phyloP scores from a whole-genome alignment of 2,113 vertebrate genomes.

The Nesoenas mayeri region DNA sequence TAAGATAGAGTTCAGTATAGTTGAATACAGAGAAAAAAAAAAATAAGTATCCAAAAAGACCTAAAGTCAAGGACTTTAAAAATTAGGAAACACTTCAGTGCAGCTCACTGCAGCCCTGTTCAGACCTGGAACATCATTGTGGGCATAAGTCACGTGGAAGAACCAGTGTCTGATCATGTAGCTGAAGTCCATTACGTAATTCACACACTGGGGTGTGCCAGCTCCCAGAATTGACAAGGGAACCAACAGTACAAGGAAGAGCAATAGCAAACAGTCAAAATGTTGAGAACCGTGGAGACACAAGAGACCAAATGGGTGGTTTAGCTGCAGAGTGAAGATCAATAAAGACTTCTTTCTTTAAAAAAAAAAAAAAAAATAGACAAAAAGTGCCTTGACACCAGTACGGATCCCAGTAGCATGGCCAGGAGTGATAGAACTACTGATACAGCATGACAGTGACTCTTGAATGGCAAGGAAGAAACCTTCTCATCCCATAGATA shows the following conservation, averaged over 20 bases:
- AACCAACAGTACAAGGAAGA: background rate
- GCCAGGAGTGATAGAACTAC: background rate
- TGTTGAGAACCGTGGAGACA: background rate
- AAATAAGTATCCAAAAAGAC: background rate
- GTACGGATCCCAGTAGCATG: too few species aligned
- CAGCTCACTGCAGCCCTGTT: background rate
- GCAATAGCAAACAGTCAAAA: background rate
- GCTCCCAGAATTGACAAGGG: background rate
- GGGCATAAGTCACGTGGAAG: background rate
- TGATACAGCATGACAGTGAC: background rate
- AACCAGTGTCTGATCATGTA: background rate
- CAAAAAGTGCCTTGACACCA: background rate
- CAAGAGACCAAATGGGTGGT: background rate
- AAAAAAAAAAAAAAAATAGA: too few species aligned
- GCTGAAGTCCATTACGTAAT: background rate
- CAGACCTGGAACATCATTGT: background rate
- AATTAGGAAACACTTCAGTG: background rate
- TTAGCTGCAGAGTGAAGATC: background rate
- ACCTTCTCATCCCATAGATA: background rate
- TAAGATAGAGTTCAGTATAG: background rate
- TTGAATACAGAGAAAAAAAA: background rate
- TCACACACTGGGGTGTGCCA: background rate
- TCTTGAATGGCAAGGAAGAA: background rate
- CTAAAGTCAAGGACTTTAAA: background rate
- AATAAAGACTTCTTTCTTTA: background rate